phyloP scores from a whole-genome alignment of 2,797 vertebrate genomes.

The Myripristis murdjan region DNA sequence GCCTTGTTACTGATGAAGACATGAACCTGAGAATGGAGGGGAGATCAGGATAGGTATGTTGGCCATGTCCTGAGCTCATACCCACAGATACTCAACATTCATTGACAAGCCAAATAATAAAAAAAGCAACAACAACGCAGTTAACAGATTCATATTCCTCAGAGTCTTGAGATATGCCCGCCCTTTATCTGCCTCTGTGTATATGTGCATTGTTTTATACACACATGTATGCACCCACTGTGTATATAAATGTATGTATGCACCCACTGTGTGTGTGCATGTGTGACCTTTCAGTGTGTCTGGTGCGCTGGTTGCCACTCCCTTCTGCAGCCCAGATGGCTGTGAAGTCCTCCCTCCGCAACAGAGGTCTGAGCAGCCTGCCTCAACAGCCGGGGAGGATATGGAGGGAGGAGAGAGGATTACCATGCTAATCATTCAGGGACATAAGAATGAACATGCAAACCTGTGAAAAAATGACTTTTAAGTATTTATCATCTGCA shows the following conservation, averaged over 20 bases:
- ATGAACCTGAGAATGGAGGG: slow-evolving; percentile 45
- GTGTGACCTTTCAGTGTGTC: slow-evolving; percentile 35
- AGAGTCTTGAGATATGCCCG: slow-evolving; percentile 2
- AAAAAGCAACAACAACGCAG: neutral
- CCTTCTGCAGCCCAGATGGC: slow-evolving; percentile 78
- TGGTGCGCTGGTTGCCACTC: slow-evolving; percentile 50
- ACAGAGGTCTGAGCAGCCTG: slow-evolving; percentile 67
- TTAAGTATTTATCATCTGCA: slow-evolving; percentile 30
- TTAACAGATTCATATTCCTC: slow-evolving; percentile 12
- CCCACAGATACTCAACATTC: neutral
- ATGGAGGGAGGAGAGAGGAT: slow-evolving; percentile 59
- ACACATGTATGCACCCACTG: too few species aligned
- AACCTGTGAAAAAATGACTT: slow-evolving; percentile 29
- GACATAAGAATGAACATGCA: slow-evolving; percentile 21
- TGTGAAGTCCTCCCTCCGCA: slow-evolving; percentile 50
- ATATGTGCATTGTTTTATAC: too few species aligned
- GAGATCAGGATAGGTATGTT: slow-evolving; percentile 18
- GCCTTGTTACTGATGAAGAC: slow-evolving; percentile 70
- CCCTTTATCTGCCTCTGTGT: too few species aligned
- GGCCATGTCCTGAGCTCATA: slow-evolving; percentile 8
- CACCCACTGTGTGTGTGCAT: neutral
- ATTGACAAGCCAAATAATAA: neutral
- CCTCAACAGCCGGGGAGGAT: slow-evolving; percentile 63
- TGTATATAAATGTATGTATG: neutral
- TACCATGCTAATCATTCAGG: slow-evolving; percentile 54